phyloP scores from a whole-genome alignment of 2,113 vertebrate species.

The Miniopterus natalensis region DNA sequence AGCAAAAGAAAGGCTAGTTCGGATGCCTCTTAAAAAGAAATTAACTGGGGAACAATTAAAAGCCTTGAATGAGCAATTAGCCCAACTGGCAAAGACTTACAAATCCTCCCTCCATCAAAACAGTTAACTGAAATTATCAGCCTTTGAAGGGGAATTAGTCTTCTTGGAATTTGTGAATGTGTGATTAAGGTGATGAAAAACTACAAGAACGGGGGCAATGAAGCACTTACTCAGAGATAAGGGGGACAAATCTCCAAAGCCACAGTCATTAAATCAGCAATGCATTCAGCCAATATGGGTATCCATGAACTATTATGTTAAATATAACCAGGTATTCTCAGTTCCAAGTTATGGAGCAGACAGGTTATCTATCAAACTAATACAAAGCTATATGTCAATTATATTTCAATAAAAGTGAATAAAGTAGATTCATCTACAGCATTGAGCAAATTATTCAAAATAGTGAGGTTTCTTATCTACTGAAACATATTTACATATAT shows the following conservation, averaged over 20 bases:
- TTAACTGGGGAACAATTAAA: slow-evolving; percentile 77
- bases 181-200: slow-evolving; percentile 70
- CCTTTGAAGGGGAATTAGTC: slow-evolving; percentile 75
- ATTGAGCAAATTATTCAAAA: slow-evolving; percentile 50
- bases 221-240: slow-evolving; percentile 68
- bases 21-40: slow-evolving; percentile 76
- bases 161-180: slow-evolving; percentile 72
- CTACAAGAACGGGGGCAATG: slow-evolving; percentile 68
- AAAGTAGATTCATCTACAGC: neutral
- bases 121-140: slow-evolving; percentile 77
- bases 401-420: slow-evolving; percentile 14
- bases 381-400: neutral
- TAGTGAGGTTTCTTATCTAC: neutral
- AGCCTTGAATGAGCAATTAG: slow-evolving; percentile 73
- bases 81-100: slow-evolving; percentile 72
- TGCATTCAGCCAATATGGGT: slow-evolving; percentile 48
- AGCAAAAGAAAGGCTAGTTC: slow-evolving; percentile 75
- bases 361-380: neutral
- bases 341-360: neutral
- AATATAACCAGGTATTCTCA: neutral
- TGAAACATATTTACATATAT: slow-evolving; percentile 13
- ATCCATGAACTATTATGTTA: slow-evolving; percentile 44
- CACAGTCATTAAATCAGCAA: slow-evolving; percentile 69
- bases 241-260: slow-evolving; percentile 45
- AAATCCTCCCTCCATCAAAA: slow-evolving; percentile 75